These are phyloP conservation scores for Tetropium fuscum DNA, from an alignment of 2,888 invertebrate genomes.

Conservation along the genomic window DNA sequence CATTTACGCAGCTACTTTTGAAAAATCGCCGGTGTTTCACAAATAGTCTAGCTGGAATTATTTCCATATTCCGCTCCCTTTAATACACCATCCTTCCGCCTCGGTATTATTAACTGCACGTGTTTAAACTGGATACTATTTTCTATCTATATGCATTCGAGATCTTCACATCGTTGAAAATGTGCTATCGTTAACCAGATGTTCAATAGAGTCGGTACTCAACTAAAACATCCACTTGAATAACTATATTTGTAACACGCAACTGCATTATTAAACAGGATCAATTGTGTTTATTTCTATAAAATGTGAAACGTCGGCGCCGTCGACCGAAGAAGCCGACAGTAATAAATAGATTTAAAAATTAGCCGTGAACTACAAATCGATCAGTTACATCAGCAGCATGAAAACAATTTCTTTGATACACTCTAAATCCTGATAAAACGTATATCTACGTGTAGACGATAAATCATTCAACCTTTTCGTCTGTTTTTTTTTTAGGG, in stretches of 20 bases:
- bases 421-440: constrained; percentile 3
- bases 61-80: no score
- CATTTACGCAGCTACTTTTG: no score
- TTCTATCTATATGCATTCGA: constrained; percentile 2
- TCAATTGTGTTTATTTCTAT: neutral
- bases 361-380: neutral
- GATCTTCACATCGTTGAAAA: neutral
- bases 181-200: neutral
- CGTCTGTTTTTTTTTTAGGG: constrained; percentile 13
- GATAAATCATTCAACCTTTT: constrained; percentile 18
- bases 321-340: neutral
- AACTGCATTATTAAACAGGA: constrained; percentile 5
- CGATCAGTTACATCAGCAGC: neutral
- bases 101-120: no score
- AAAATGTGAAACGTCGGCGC: neutral
- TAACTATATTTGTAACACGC: constrained; percentile 2
- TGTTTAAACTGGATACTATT: no score
- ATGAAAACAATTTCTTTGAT: constrained; percentile 3
- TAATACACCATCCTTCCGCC: no score
- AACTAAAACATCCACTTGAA: constrained; percentile 14
- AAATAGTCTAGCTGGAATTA: no score
- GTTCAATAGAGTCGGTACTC: constrained; percentile 6
- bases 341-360: constrained; percentile 1
- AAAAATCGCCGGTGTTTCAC: no score
- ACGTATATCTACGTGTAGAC: neutral